Evolutionary conservation across 2,797 vertebrate genomes (phyloP).

Genomic region (Myotis findleyi): DNA sequence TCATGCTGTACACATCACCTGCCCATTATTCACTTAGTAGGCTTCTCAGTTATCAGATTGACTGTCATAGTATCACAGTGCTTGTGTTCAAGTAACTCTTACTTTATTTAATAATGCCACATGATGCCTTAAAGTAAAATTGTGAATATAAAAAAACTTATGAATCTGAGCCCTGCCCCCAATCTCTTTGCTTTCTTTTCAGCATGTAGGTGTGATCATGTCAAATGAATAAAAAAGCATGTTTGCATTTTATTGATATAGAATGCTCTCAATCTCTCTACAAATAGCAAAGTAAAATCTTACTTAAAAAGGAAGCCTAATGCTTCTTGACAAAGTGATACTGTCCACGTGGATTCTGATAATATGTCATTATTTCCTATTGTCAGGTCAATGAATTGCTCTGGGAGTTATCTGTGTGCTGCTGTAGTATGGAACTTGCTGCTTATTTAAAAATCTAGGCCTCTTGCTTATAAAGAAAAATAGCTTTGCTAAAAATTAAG

Average conservation of each 20-base stretch:
- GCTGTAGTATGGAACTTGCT: conserved; percentile 15
- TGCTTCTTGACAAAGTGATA: conserved; percentile 43
- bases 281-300: conserved; percentile 68
- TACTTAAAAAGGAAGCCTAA: conserved; percentile 47
- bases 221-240: background rate
- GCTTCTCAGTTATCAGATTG: background rate
- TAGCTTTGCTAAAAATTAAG: conserved; percentile 60
- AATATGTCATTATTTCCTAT: conserved; percentile 28
- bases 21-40: background rate
- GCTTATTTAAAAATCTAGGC: conserved; percentile 40
- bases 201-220: background rate
- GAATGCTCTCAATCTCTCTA: conserved; percentile 47
- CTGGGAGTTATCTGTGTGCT: background rate
- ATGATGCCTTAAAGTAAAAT: background rate
- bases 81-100: too few relatives aligned
- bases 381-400: conserved; percentile 38
- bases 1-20: background rate
- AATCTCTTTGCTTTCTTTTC: background rate
- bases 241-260: conserved; percentile 63
- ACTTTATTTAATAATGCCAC: too few relatives aligned
- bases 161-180: background rate
- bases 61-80: too few relatives aligned
- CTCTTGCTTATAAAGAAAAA: conserved; percentile 66
- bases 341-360: background rate
- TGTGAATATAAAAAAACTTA: background rate